Conservation (phyloP, 2,113 vertebrate genomes). For the Tichodroma muraria region DNA sequence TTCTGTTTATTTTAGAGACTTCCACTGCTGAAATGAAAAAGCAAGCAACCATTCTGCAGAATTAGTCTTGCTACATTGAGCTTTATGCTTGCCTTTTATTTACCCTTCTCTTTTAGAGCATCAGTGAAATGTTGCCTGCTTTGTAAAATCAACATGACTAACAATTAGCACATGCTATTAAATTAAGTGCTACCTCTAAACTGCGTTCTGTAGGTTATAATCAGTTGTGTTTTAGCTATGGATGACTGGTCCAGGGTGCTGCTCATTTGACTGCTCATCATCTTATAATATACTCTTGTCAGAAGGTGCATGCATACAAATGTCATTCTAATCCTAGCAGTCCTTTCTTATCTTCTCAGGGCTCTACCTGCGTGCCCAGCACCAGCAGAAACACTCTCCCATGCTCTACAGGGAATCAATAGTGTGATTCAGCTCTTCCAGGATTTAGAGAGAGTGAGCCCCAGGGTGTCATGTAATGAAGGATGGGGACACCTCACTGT, state of each 20-base stretch:
- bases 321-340: not conserved
- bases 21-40: not conserved
- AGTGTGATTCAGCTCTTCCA: not conserved
- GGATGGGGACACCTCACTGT: not conserved
- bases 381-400: not conserved
- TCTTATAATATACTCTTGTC: not conserved
- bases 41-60: not conserved
- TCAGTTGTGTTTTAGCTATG: not conserved
- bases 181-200: not conserved
- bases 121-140: not conserved
- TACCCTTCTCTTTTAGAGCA: not conserved
- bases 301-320: not conserved
- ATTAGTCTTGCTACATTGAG: not conserved
- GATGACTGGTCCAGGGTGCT: not conserved
- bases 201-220: not conserved
- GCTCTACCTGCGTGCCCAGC: not conserved
- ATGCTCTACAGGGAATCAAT: not conserved
- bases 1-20: slow-evolving; percentile 46
- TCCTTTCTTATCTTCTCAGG: not conserved
- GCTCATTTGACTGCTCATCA: not conserved
- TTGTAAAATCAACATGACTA: not conserved
- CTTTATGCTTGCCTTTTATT: not conserved
- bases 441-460: not conserved
- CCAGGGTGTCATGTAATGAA: not conserved
- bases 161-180: not conserved